These are phyloP conservation scores for Phyllostomus discolor DNA, from an alignment of 2,113 vertebrate species.

Conservation along the genomic window DNA sequence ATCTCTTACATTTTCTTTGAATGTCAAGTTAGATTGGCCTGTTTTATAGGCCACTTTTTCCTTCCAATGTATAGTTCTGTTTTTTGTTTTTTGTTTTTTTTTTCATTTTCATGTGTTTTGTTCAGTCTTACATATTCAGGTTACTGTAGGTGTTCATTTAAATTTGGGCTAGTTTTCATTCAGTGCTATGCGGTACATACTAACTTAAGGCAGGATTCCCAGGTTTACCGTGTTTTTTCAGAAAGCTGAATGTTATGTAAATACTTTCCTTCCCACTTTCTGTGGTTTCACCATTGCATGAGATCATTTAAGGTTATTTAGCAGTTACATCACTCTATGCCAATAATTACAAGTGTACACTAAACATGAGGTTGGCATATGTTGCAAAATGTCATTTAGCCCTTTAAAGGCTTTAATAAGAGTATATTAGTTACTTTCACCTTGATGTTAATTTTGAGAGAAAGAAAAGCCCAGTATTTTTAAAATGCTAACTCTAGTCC, in stretches of 20 bases:
- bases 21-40: conserved; percentile 84
- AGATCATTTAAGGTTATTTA: conserved; percentile 60
- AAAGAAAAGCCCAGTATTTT: conserved; percentile 46
- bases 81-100: background rate
- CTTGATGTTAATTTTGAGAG: conserved; percentile 70
- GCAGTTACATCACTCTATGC: conserved; percentile 65
- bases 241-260: conserved; percentile 69
- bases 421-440: conserved; percentile 64
- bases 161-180: conserved; percentile 68
- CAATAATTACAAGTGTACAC: conserved; percentile 43
- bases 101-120: conserved; percentile 75
- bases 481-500: conserved; percentile 70
- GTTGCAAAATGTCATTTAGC: conserved; percentile 71
- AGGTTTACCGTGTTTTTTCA: conserved; percentile 71
- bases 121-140: conserved; percentile 74
- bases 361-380: conserved; percentile 64
- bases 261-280: conserved; percentile 65
- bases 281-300: conserved; percentile 73
- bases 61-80: conserved; percentile 63
- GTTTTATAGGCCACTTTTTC: conserved; percentile 85
- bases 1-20: conserved; percentile 84
- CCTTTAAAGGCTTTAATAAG: conserved; percentile 64
- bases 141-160: conserved; percentile 73
- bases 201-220: conserved; percentile 78
- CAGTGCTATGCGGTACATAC: conserved; percentile 75